Conservation (phyloP, 2,888 invertebrate species). For the Trissolcus japonicus region DNA sequence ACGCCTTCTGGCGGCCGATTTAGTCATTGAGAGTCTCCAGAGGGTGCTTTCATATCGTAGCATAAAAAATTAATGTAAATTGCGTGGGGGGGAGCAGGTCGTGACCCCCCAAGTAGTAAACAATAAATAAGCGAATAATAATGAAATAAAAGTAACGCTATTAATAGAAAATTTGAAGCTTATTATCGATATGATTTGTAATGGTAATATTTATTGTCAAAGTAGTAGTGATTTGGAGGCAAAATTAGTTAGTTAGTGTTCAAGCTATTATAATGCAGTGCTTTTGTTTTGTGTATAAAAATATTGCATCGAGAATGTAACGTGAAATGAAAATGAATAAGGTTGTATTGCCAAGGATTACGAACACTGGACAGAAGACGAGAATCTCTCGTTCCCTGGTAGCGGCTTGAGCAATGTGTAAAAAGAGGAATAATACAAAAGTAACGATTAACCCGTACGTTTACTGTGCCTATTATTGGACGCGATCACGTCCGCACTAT, state of each 20-base stretch:
- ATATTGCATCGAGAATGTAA: neutral
- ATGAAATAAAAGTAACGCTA: neutral
- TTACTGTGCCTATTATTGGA: slow-evolving; percentile 75
- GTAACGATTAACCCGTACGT: slow-evolving; percentile 65
- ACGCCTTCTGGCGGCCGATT: slow-evolving; percentile 10
- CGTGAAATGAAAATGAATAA: neutral
- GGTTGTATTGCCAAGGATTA: neutral
- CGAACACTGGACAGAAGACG: slow-evolving; percentile 27
- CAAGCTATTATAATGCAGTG: slow-evolving; percentile 1
- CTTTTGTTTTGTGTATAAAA: slow-evolving; percentile 1
- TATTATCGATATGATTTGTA: no score
- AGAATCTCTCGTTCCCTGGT: slow-evolving; percentile 72
- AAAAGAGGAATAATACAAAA: slow-evolving; percentile 53
- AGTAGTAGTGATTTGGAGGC: no score
- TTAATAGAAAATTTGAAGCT: no score
- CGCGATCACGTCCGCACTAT: slow-evolving; percentile 48
- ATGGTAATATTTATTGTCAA: no score
- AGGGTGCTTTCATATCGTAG: slow-evolving; percentile 7
- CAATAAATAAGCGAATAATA: slow-evolving; percentile 11
- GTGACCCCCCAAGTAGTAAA: slow-evolving; percentile 2
- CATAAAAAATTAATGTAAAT: neutral
- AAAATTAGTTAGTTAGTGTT: neutral
- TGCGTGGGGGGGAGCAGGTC: neutral
- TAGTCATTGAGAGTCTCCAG: slow-evolving; percentile 18
- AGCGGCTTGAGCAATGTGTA: slow-evolving; percentile 67